These are phyloP conservation scores for Takifugu rubripes DNA, from an alignment of 2,797 vertebrate species.

Conservation along the genomic window DNA sequence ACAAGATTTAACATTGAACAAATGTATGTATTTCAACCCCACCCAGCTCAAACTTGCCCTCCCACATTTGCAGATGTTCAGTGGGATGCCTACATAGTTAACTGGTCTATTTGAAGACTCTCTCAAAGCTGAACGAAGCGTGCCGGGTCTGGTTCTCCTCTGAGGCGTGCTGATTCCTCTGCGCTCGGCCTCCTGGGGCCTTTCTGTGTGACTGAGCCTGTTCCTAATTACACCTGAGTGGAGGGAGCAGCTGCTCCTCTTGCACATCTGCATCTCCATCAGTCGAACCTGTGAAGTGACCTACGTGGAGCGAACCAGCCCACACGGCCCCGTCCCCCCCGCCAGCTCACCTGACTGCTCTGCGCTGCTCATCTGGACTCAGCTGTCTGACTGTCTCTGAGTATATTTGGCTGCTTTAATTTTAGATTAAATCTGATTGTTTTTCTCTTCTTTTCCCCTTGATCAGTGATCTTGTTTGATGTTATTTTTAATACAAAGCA, in stretches of 20 bases:
- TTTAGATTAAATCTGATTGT: background rate
- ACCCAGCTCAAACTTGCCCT: conserved; percentile 26
- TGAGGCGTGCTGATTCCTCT: conserved; percentile 39
- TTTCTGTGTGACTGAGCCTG: conserved; percentile 48
- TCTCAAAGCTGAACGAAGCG: conserved; percentile 41
- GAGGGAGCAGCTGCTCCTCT: conserved; percentile 52
- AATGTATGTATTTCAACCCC: conserved; percentile 1
- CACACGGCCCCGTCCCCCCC: conserved; percentile 7
- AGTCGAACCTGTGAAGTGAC: conserved; percentile 24
- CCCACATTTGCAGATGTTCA: conserved; percentile 59
- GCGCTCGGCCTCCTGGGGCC: conserved; percentile 32
- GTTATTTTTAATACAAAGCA: conserved; percentile 23
- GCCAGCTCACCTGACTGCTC: conserved; percentile 10
- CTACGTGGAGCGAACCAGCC: conserved; percentile 22
- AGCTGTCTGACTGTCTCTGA: conserved; percentile 1
- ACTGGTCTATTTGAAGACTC: conserved; percentile 49
- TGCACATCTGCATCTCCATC: conserved; percentile 54
- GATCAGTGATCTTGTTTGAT: background rate
- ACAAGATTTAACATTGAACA: background rate
- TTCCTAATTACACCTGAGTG: conserved; percentile 66
- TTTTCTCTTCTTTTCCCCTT: too few species aligned
- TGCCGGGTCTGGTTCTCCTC: conserved; percentile 39
- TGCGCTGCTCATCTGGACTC: background rate
- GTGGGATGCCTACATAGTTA: conserved; percentile 56
- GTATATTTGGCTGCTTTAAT: background rate